Percentiles rank a stretch among this genome's conserved stretches.
These are phyloP conservation scores for Drosophila differens DNA, from an alignment of 2,888 invertebrate genomes.

Conservation along the genomic window DNA sequence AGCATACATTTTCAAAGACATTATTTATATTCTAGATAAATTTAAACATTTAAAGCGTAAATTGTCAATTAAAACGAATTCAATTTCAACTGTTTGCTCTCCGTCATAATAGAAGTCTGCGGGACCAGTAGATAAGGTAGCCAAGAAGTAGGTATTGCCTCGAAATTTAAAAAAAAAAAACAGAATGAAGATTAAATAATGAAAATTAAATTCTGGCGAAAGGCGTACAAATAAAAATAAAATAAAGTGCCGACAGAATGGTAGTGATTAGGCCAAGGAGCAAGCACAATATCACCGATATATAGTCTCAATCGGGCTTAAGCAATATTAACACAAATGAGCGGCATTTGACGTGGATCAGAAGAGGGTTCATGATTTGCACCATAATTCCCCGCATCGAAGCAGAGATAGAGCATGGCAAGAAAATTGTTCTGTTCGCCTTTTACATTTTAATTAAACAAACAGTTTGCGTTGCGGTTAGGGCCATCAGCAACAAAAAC, in stretches of 20 bases:
- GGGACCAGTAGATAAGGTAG: neutral
- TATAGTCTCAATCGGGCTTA: constrained; percentile 53
- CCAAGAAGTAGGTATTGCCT: constrained; percentile 42
- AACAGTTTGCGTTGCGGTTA: constrained; percentile 71
- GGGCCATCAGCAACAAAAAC: constrained; percentile 16
- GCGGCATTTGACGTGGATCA: constrained; percentile 3
- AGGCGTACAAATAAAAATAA: constrained; percentile 56
- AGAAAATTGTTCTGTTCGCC: constrained; percentile 28
- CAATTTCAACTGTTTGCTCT: constrained; percentile 59
- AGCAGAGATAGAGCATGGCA: neutral
- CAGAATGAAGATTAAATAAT: constrained; percentile 59
- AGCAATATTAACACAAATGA: constrained; percentile 73
- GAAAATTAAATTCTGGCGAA: constrained; percentile 40
- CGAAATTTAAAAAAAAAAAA: constrained; percentile 43
- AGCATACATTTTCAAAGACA: neutral
- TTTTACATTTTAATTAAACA: constrained; percentile 78
- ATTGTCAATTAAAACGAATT: constrained; percentile 33
- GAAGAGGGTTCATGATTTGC: constrained; percentile 17
- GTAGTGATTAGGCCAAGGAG: constrained; percentile 43
- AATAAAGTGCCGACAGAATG: constrained; percentile 62
- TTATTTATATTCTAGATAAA: neutral
- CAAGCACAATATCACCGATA: constrained; percentile 38
- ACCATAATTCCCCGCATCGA: constrained; percentile 35
- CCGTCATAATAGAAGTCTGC: constrained; percentile 22
- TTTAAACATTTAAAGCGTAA: constrained; percentile 8